Conservation (phyloP, 2,888 invertebrate species). For the Sialis fuliginosa region DNA sequence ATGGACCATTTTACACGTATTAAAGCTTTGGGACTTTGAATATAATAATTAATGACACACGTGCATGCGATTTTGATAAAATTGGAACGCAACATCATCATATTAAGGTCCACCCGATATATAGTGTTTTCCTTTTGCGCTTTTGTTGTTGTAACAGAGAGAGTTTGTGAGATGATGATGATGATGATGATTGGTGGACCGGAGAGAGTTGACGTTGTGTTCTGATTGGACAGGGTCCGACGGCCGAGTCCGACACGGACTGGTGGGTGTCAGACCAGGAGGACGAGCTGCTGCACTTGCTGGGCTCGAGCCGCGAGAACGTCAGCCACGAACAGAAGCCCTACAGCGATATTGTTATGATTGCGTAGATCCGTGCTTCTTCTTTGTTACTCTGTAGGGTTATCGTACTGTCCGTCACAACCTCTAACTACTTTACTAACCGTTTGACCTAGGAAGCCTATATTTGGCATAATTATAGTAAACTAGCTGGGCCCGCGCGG, state of each 20-base stretch:
- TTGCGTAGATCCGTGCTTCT: conserved; percentile 3
- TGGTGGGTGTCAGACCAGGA: conserved; percentile 65
- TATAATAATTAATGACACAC: no score
- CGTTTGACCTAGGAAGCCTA: background rate
- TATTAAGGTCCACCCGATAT: conserved; percentile 4
- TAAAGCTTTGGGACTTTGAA: background rate
- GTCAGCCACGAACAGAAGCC: conserved; percentile 29
- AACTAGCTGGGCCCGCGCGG: no score
- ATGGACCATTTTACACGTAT: background rate
- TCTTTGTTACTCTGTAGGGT: no score
- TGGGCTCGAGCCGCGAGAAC: conserved; percentile 49
- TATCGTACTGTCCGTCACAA: background rate
- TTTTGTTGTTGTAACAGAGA: conserved; percentile 4
- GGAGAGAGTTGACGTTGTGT: conserved; percentile 22
- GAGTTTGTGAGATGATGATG: conserved; percentile 7
- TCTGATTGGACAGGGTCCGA: conserved; percentile 18
- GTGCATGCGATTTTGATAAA: background rate
- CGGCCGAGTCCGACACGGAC: conserved; percentile 50
- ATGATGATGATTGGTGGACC: conserved; percentile 15
- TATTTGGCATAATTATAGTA: background rate
- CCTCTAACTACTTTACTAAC: background rate
- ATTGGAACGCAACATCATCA: conserved; percentile 5
- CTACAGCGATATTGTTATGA: conserved; percentile 21
- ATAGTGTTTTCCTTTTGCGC: conserved; percentile 7
- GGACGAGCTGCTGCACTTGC: conserved; percentile 54